Base-by-base conservation (phyloP, 2,888 invertebrate species). In the Galerucella nymphaeae region DNA sequence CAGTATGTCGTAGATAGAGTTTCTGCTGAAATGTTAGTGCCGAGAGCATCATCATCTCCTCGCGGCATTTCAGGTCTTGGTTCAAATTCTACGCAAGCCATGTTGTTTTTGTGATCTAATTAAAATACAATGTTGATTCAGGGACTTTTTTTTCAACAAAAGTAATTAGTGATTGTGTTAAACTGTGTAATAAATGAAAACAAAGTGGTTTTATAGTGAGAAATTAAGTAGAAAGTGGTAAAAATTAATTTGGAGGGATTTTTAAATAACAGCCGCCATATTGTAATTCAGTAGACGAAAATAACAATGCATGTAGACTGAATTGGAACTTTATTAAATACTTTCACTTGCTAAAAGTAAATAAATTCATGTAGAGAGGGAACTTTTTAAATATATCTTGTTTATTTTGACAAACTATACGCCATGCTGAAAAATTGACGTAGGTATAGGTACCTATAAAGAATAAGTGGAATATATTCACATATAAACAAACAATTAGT, bases 191-290 rank as follows among this genome's bases (percentile, higher is more conserved):
- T 38, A 38, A 30, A 38, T 38, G 59, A 16, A 30, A 13, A 14
- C 2, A 58, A 30, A 59, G 30, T 38, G 23, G 8, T 23, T 18
- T 59, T 59, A n/a, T n/a, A 59, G 30, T 59, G 59, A 59, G 0
- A 59, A 9, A n/a, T 59, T 59, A 11, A 20, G 13, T 55, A 55
- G 18, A 55, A n/a, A 55, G 55, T 20, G 14, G 8, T 14, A n/a
- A n/a, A 38, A 9, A 59, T 59, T 59, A 38, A 64, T 78, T 78
- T 77, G 76, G 78, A 72, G 68, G 76, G 71, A 71, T 71, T 65
- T 74, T 75, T 59, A 72, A 68, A 70, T 41, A 69, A 73, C 72
- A 73, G 70, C 72, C 73, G 78, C 78, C 77, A 79, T 79, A 72
- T 79, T 79, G 73, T 73, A 16, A 58, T 16, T 57, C 55, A 55